Evolutionary conservation across 1,140 invertebrate genomes (phyloP), one percentile per base, ranked within the genome.

Genomic region (Diabrotica undecimpunctata): DNA sequence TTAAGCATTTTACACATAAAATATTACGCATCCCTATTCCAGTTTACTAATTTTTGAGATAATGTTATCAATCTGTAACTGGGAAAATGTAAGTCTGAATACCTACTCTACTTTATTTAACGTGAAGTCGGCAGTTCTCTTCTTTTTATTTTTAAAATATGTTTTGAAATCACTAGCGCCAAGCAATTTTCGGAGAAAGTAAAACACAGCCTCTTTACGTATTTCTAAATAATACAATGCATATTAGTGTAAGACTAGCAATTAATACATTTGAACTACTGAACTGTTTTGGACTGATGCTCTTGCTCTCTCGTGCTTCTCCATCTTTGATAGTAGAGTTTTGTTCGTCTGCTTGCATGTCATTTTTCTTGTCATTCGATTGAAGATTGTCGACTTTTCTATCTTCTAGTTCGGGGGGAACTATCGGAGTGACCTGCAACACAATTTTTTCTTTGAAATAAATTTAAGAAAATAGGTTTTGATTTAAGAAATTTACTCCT

Each of bases 271-370:
- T 55, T 14, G 53, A 62, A 55, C n/a, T 56, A 14, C 25, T 59
- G 25, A 58, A 58, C n/a, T 0, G 52, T 55, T 35, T 59, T 9
- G 25, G 25, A 58, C 54, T 36, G 12, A 14, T 39, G 0, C n/a
- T 14, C 11, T 35, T 39, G 54, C 51, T 62, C 7, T 54, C 25
- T 13, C 51, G n/a, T 13, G 25, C 37, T 60, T 50, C 66, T n/a
- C 66, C 70, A 52, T 74, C 70, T 39, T 75, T 74, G 39, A 71
- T 72, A 39, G 72, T 52, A 6, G 64, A 39, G n/a, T 61, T 57
- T 10, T 66, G 25, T 36, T 72, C 72, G n/a, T 75, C 71, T 2
- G 70, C 66, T 58, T 71, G 66, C 70, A 76, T 75, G 55, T 63
- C 67, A 12, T 54, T 64, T 62, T 74, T 71, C 46, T 73, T 69